phyloP scores from a whole-genome alignment of 2,888 invertebrate genomes.

The Osmoderma eremita region DNA sequence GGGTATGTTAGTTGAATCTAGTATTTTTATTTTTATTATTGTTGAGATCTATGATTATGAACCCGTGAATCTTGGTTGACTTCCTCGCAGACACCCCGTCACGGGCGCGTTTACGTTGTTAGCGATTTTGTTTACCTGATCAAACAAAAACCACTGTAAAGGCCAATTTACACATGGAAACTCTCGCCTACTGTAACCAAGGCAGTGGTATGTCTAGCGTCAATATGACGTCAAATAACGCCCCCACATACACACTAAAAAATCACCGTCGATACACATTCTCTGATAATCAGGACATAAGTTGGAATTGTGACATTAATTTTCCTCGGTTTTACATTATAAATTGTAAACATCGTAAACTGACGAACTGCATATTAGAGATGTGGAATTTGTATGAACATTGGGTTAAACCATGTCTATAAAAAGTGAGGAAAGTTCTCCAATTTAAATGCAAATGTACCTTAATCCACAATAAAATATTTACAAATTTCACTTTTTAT shows the following conservation, averaged over 20 bases:
- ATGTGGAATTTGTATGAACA: background rate
- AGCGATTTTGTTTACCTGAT: constrained; percentile 31
- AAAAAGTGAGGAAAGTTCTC: constrained; percentile 15
- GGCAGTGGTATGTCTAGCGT: constrained; percentile 54
- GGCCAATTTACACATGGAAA: constrained; percentile 48
- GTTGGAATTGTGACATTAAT: constrained; percentile 10
- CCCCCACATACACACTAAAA: constrained; percentile 49
- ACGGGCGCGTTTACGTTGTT: constrained; percentile 19
- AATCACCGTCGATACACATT: constrained; percentile 34
- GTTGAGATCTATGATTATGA: background rate
- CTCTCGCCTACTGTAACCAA: constrained; percentile 47
- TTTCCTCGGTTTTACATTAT: constrained; percentile 5
- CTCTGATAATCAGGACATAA: constrained; percentile 20
- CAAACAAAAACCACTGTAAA: constrained; percentile 30
- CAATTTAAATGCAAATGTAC: background rate
- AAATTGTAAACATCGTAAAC: background rate
- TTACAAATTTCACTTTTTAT: background rate
- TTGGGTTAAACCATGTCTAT: constrained; percentile 1
- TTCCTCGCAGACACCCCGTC: constrained; percentile 1
- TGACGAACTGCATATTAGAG: background rate
- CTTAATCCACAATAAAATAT: no score
- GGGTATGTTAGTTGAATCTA: constrained; percentile 40
- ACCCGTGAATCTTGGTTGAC: background rate
- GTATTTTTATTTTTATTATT: constrained; percentile 1
- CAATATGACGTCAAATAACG: constrained; percentile 54